Evolutionary conservation across 1,140 invertebrate species (phyloP).

Genomic region (Cyclargus thomasi): DNA sequence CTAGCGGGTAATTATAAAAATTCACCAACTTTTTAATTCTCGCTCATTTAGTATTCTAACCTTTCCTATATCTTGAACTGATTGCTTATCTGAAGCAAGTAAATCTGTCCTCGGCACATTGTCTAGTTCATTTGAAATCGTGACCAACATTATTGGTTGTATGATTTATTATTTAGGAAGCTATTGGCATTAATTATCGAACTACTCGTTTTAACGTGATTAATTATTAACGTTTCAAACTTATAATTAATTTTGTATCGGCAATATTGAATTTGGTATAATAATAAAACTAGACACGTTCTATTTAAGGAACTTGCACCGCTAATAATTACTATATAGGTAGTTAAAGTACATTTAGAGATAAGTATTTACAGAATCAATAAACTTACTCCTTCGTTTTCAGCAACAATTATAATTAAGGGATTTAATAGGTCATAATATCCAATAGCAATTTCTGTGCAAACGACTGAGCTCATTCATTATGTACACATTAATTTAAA

Average conservation of each 20-base stretch:
- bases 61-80: neutral
- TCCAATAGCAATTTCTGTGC: neutral
- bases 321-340: too few species aligned
- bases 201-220: conserved; percentile 9
- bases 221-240: conserved; percentile 8
- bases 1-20: neutral
- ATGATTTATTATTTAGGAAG: conserved; percentile 15
- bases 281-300: conserved; percentile 5
- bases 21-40: too few species aligned
- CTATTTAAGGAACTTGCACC: neutral
- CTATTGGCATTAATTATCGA: conserved; percentile 8
- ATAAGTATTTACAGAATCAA: neutral
- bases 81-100: neutral
- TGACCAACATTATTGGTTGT: neutral
- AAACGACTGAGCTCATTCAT: neutral
- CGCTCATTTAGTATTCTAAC: neutral
- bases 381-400: too few species aligned
- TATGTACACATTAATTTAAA: neutral
- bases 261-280: conserved; percentile 10
- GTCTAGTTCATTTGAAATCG: conserved; percentile 1
- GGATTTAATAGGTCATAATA: neutral
- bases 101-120: neutral
- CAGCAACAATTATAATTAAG: neutral
- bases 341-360: neutral
- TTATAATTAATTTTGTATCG: conserved; percentile 11